Conservation (phyloP, 2,888 invertebrate genomes). For the Podabrus alpinus region DNA sequence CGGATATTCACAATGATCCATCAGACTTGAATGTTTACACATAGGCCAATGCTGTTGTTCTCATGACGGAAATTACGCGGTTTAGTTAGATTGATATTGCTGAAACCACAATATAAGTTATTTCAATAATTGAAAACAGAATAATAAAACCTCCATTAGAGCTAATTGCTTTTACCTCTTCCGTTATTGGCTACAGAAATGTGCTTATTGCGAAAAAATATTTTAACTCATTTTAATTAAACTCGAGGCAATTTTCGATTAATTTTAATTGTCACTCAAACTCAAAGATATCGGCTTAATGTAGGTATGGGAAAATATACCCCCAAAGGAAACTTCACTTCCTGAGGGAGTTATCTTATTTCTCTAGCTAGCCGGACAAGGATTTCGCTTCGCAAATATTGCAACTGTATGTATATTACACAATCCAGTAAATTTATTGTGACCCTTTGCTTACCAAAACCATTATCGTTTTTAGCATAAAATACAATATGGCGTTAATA, state of each 20-base stretch:
- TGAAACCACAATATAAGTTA: background rate
- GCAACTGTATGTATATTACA: background rate
- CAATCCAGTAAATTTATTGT: background rate
- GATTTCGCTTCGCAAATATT: background rate
- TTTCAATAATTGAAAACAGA: background rate
- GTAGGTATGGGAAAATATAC: background rate
- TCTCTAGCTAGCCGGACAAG: background rate
- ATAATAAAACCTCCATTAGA: background rate
- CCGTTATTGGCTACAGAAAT: background rate
- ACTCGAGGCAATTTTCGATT: background rate
- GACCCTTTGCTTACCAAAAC: background rate
- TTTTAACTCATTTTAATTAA: background rate
- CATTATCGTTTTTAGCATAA: background rate
- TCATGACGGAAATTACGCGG: slow-evolving; percentile 16
- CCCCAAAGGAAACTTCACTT: background rate
- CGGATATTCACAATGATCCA: slow-evolving; percentile 10
- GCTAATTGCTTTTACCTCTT: background rate
- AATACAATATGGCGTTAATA: background rate
- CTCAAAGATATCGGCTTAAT: background rate
- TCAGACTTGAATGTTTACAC: slow-evolving; percentile 5
- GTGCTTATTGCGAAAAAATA: background rate
- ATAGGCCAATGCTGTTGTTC: background rate
- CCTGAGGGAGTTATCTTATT: background rate
- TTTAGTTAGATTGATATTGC: slow-evolving; percentile 5
- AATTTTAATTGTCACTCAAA: background rate